Evolutionary conservation across 2,113 vertebrate species (phyloP).

Genomic region (Eonycteris spelaea): DNA sequence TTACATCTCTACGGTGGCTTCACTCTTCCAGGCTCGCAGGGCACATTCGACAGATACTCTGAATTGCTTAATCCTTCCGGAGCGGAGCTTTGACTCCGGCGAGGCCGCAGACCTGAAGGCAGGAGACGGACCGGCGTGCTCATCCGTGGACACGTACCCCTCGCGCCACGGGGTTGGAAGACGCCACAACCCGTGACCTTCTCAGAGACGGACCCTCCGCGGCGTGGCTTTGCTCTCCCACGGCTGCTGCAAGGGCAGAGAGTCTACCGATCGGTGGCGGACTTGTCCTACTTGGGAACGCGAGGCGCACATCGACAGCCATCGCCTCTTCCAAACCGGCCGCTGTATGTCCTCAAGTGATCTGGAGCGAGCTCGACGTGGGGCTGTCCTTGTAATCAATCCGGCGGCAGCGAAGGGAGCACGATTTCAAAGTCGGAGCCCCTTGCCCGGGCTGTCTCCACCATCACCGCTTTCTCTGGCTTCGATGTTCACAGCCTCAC

Average conservation of each 20-base stretch:
- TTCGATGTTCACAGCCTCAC: background rate
- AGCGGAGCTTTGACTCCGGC: background rate
- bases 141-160: background rate
- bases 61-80: background rate
- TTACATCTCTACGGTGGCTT: background rate
- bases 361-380: background rate
- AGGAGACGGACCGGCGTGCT: background rate
- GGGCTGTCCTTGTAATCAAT: background rate
- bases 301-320: background rate
- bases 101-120: no score
- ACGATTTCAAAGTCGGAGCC: background rate
- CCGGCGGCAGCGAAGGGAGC: background rate
- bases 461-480: fast-evolving
- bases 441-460: background rate
- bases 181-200: background rate
- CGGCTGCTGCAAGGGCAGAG: background rate
- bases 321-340: background rate
- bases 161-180: background rate
- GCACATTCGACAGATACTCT: background rate
- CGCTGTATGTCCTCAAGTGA: background rate
- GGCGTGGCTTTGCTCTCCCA: background rate
- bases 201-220: background rate
- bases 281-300: background rate
- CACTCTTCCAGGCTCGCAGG: background rate
- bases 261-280: background rate